A percentile compares a stretch with the other conserved stretches of the same genome.
These are phyloP conservation scores for Bimastos eiseni DNA, from an alignment of 2,888 invertebrate species.

Conservation along the genomic window DNA sequence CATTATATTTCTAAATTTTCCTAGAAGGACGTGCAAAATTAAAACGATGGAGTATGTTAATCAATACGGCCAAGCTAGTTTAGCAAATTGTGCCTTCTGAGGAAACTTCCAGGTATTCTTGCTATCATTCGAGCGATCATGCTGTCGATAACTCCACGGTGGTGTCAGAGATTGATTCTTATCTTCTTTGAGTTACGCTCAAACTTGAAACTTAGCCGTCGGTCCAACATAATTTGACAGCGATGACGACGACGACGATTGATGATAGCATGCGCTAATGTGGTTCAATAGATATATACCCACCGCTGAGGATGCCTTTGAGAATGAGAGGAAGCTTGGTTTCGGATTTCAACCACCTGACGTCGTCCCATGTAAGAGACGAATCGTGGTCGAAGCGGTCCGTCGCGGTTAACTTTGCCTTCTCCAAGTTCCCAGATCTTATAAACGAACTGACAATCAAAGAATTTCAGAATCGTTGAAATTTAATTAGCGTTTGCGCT, in stretches of 20 bases:
- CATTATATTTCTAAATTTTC: neutral
- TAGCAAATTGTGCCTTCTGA: too few relatives aligned
- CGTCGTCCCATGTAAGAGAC: conserved; percentile 82
- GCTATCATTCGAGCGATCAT: too few relatives aligned
- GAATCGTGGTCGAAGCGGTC: conserved; percentile 66
- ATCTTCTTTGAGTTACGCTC: too few relatives aligned
- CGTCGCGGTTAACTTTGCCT: neutral
- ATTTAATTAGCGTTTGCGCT: too few relatives aligned
- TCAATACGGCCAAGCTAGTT: neutral
- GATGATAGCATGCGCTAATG: too few relatives aligned
- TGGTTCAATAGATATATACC: neutral
- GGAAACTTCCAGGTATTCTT: too few relatives aligned
- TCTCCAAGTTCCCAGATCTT: neutral
- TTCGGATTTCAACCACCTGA: conserved; percentile 77
- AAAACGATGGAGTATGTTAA: neutral
- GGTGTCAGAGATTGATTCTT: too few relatives aligned
- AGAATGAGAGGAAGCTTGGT: conserved; percentile 80
- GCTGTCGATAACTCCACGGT: too few relatives aligned
- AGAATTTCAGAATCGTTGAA: neutral
- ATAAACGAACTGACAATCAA: neutral
- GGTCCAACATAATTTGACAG: too few relatives aligned
- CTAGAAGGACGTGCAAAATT: neutral
- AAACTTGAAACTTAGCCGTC: too few relatives aligned
- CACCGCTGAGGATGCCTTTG: conserved; percentile 79
- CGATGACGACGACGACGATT: too few relatives aligned